Percentiles rank a stretch among this genome's conserved stretches.
Evolutionary conservation across 2,797 vertebrate species (phyloP).

Genomic region (Tamandua tetradactyla): DNA sequence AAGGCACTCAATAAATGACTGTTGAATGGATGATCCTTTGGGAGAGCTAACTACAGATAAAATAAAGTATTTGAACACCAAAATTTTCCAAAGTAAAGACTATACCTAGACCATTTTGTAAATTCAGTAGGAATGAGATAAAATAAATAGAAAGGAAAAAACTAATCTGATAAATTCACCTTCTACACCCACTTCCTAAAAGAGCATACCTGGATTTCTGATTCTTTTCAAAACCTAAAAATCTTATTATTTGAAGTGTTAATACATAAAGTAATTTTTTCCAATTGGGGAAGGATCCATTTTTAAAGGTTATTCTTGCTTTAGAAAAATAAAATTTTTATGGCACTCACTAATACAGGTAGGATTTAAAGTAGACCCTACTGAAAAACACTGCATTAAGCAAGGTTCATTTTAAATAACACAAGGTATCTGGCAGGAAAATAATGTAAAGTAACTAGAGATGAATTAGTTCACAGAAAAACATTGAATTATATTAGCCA

Average conservation of each 20-base stretch:
- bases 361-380: constrained; percentile 62
- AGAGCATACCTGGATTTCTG: constrained; percentile 50
- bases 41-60: constrained; percentile 52
- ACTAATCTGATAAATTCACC: constrained; percentile 55
- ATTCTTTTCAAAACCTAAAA: constrained; percentile 50
- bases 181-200: constrained; percentile 53
- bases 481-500: constrained; percentile 60
- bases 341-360: constrained; percentile 37
- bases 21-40: constrained; percentile 47
- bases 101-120: constrained; percentile 41
- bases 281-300: constrained; percentile 43
- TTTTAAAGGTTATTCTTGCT: constrained; percentile 60
- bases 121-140: constrained; percentile 55
- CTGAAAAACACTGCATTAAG: constrained; percentile 59
- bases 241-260: constrained; percentile 38
- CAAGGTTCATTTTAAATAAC: constrained; percentile 50
- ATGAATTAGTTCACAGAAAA: constrained; percentile 61
- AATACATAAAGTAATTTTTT: constrained; percentile 54
- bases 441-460: constrained; percentile 56
- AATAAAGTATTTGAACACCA: constrained; percentile 54
- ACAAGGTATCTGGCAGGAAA: constrained; percentile 61
- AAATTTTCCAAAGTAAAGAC: constrained; percentile 34
- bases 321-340: constrained; percentile 65
- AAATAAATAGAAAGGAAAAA: constrained; percentile 38
- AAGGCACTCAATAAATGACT: constrained; percentile 63